Percentiles rank a stretch among this genome's conserved stretches.
Conservation (phyloP, 2,888 invertebrate genomes). For the Therioaphis trifolii region DNA sequence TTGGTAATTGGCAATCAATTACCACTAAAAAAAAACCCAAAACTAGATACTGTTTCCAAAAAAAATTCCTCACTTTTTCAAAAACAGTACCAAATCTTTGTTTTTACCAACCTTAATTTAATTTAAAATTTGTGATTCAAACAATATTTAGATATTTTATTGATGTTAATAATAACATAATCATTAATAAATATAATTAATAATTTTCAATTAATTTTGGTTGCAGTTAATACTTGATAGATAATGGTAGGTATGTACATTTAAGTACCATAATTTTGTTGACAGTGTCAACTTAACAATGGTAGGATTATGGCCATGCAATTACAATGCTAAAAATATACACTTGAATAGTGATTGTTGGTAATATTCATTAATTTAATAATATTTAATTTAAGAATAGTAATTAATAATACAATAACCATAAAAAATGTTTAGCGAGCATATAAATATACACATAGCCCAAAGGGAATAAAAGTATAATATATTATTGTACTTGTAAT, state of each 20-base stretch:
- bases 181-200: slow-evolving; percentile 27
- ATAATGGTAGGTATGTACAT: neutral
- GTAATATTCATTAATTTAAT: too few relatives aligned
- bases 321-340: too few relatives aligned
- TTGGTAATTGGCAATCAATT: too few relatives aligned
- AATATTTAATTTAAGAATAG: too few relatives aligned
- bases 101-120: neutral
- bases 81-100: too few relatives aligned
- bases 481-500: neutral
- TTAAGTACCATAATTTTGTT: neutral
- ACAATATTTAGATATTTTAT: slow-evolving; percentile 41
- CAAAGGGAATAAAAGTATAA: neutral
- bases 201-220: too few relatives aligned
- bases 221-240: neutral
- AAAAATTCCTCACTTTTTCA: too few relatives aligned
- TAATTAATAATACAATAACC: neutral
- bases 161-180: slow-evolving; percentile 44
- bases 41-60: too few relatives aligned
- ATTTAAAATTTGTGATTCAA: slow-evolving; percentile 27
- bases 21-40: too few relatives aligned
- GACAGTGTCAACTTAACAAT: too few relatives aligned
- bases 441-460: neutral
- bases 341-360: too few relatives aligned
- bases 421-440: neutral
- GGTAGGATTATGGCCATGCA: neutral